A percentile compares a stretch with the other conserved stretches of the same genome.
Evolutionary conservation across 2,888 invertebrate genomes (phyloP).

Genomic region (Trissoscelio sp.): DNA sequence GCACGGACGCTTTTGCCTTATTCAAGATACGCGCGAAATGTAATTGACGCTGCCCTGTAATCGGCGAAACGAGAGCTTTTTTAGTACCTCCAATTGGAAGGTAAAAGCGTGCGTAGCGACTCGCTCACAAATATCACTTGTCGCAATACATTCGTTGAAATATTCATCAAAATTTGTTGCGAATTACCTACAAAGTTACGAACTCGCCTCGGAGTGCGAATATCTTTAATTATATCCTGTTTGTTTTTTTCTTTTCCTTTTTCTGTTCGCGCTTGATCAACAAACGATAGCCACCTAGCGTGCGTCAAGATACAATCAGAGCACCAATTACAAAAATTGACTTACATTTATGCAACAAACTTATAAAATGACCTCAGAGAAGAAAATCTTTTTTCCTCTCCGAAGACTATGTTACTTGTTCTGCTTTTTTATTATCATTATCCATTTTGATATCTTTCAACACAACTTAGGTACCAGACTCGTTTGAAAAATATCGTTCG

Average conservation of each 20-base stretch:
- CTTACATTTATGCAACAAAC: conserved; percentile 34
- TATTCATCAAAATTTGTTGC: conserved; percentile 48
- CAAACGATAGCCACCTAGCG: conserved; percentile 49
- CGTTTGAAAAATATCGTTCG: conserved; percentile 53
- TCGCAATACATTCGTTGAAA: conserved; percentile 40
- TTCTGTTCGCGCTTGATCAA: conserved; percentile 29
- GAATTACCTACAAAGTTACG: conserved; percentile 27
- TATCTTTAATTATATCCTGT: conserved; percentile 5
- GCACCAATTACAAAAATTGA: conserved; percentile 53
- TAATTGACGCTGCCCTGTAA: conserved; percentile 53
- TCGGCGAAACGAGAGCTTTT: neutral
- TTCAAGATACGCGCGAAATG: conserved; percentile 7
- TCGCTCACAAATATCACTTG: conserved; percentile 49
- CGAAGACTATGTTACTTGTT: neutral
- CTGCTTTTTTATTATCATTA: neutral
- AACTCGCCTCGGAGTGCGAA: conserved; percentile 12
- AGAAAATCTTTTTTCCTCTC: neutral
- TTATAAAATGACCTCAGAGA: conserved; percentile 17
- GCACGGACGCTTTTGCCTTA: conserved; percentile 25
- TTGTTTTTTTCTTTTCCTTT: too few relatives aligned
- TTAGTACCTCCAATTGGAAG: conserved; percentile 6
- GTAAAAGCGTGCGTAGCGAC: conserved; percentile 27
- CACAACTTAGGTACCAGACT: conserved; percentile 32
- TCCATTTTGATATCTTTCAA: conserved; percentile 7
- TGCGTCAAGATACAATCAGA: conserved; percentile 46